These are phyloP conservation scores for Thalassaphorura encarpata DNA, from an alignment of 1,140 invertebrate species.

Conservation along the genomic window DNA sequence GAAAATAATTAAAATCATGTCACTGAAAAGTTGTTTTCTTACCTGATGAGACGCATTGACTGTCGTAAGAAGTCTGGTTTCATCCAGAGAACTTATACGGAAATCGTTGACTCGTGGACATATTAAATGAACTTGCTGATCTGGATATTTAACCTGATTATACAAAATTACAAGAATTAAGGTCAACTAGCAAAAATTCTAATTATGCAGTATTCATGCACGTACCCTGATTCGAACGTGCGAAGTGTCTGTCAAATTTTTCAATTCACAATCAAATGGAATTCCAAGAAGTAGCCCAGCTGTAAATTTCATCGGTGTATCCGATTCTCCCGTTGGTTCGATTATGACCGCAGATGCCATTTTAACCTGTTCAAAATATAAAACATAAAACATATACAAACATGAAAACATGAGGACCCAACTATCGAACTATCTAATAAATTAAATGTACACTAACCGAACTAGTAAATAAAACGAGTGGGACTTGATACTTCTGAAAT, in stretches of 20 bases:
- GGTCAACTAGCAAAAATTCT: not conserved
- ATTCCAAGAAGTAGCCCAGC: conserved; percentile 80
- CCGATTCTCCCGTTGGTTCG: conserved; percentile 70
- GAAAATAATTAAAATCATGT: too few relatives aligned
- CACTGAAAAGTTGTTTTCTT: too few relatives aligned
- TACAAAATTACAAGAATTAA: not conserved
- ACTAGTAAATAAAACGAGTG: conserved; percentile 32
- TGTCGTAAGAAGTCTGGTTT: conserved; percentile 69
- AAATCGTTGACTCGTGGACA: conserved; percentile 55
- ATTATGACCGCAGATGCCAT: conserved; percentile 71
- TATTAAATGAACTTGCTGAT: conserved; percentile 73
- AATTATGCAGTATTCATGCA: not conserved
- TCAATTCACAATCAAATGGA: conserved; percentile 71
- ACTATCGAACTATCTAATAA: not conserved
- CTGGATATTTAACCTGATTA: conserved; percentile 68
- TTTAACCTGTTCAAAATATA: conserved; percentile 44
- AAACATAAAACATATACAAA: conserved; percentile 3
- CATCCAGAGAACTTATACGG: conserved; percentile 36
- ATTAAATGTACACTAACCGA: conserved; percentile 17
- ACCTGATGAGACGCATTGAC: conserved; percentile 75
- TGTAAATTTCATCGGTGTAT: conserved; percentile 83
- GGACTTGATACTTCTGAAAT: conserved; percentile 46
- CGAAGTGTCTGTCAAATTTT: conserved; percentile 60
- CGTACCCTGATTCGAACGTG: conserved; percentile 57
- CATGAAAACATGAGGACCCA: not conserved